Percentiles rank a stretch among this genome's conserved stretches.
phyloP scores from a whole-genome alignment of 1,140 invertebrate genomes.

The Paraescarpia echinospica region DNA sequence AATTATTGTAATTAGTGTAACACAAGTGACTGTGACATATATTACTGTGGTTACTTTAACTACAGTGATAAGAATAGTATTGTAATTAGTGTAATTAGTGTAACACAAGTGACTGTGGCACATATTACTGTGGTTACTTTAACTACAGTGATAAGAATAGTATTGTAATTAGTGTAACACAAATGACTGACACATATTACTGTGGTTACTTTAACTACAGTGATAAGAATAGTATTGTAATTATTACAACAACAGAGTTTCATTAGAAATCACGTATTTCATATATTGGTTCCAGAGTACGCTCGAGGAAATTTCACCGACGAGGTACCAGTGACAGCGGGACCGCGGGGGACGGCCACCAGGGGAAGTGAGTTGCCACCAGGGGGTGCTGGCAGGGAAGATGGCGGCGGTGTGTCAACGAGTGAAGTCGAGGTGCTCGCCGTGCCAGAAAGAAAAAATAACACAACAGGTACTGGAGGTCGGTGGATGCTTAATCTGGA shows the following conservation, averaged over 20 bases:
- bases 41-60: no score
- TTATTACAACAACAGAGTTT: not conserved
- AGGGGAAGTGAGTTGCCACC: not conserved
- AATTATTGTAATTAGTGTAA: no score
- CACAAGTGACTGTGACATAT: no score
- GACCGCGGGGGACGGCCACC: not conserved
- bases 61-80: no score
- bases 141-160: no score
- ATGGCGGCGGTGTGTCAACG: not conserved
- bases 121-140: no score
- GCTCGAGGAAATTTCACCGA: slow-evolving; percentile 1
- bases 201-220: no score
- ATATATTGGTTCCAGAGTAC: not conserved
- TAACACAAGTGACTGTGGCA: no score
- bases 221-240: not conserved
- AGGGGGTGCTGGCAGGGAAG: not conserved
- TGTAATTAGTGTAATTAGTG: no score
- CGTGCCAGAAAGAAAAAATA: not conserved
- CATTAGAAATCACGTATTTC: not conserved
- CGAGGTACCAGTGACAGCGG: not conserved
- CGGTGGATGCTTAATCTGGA: no score
- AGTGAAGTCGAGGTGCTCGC: slow-evolving; percentile 4
- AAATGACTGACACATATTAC: no score
- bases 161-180: no score
- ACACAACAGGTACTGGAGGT: not conserved